These are phyloP conservation scores for Corythaeola cristata DNA, from an alignment of 2,113 vertebrate genomes.

Conservation along the genomic window DNA sequence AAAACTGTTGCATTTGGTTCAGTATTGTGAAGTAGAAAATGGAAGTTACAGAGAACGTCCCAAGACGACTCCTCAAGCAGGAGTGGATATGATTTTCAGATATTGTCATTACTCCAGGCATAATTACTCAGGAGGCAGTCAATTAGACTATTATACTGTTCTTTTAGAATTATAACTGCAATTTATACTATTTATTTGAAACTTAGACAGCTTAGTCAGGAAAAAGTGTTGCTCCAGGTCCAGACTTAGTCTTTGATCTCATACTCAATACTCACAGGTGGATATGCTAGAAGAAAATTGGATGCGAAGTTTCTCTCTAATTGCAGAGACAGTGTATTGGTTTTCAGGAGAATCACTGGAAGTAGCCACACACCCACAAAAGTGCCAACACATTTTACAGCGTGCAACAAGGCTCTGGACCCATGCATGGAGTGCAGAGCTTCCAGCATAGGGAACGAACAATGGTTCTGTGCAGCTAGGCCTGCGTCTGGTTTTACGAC, in stretches of 20 bases:
- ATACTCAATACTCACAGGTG: neutral
- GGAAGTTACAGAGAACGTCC: neutral
- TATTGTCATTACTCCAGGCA: neutral
- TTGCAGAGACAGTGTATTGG: neutral
- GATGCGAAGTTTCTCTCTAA: neutral
- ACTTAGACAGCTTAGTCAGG: neutral
- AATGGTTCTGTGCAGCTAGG: accelerated
- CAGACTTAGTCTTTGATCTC: neutral
- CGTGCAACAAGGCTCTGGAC: neutral
- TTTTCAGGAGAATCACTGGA: neutral
- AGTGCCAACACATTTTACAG: neutral
- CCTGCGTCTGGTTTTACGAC: neutral
- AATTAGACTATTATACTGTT: neutral
- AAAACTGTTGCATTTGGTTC: neutral
- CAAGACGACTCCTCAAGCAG: neutral
- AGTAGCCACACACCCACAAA: neutral
- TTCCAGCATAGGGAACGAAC: neutral
- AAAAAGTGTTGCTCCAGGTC: neutral
- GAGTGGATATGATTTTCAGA: neutral
- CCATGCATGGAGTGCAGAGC: neutral
- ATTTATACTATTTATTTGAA: neutral
- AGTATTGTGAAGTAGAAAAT: neutral
- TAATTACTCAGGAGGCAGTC: neutral
- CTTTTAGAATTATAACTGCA: neutral
- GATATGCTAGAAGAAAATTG: neutral